A percentile compares a stretch with the other conserved stretches of the same genome.
Conservation (phyloP, 2,113 vertebrate genomes). For the Hyperopisus bebe region DNA sequence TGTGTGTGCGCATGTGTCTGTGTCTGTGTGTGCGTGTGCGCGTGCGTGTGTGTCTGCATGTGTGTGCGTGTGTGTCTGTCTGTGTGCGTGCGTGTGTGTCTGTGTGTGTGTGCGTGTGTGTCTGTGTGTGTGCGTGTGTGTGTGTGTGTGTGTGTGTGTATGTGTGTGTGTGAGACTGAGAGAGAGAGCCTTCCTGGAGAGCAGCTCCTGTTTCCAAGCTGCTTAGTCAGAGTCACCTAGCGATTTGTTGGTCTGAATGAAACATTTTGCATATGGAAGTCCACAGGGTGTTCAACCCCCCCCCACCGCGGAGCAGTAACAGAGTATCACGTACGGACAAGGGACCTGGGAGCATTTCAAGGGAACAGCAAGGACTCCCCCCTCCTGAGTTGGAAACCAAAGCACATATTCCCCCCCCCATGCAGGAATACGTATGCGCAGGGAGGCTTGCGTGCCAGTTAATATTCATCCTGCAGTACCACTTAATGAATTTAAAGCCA, state of each 20-base stretch:
- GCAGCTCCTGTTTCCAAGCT: background rate
- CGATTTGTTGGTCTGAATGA: background rate
- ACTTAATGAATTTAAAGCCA: background rate
- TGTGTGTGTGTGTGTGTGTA: background rate
- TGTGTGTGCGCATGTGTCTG: too few species aligned
- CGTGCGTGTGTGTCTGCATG: too few species aligned
- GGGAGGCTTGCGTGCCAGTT: background rate
- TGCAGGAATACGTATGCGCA: background rate
- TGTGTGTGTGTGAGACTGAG: background rate
- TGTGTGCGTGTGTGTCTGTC: too few species aligned
- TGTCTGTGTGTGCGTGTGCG: too few species aligned
- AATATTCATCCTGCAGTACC: background rate
- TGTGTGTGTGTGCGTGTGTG: too few species aligned
- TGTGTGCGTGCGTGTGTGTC: too few species aligned
- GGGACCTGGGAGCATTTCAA: background rate
- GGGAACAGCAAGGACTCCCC: background rate
- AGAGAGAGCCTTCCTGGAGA: background rate
- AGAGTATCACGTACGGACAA: background rate
- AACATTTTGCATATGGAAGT: background rate
- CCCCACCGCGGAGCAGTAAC: background rate
- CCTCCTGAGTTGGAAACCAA: background rate
- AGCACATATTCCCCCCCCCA: background rate
- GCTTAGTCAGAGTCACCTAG: background rate
- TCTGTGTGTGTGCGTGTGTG: background rate
- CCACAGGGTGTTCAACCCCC: background rate